Conservation (phyloP, 2,113 vertebrate species). For the Prietella phreatophila region DNA sequence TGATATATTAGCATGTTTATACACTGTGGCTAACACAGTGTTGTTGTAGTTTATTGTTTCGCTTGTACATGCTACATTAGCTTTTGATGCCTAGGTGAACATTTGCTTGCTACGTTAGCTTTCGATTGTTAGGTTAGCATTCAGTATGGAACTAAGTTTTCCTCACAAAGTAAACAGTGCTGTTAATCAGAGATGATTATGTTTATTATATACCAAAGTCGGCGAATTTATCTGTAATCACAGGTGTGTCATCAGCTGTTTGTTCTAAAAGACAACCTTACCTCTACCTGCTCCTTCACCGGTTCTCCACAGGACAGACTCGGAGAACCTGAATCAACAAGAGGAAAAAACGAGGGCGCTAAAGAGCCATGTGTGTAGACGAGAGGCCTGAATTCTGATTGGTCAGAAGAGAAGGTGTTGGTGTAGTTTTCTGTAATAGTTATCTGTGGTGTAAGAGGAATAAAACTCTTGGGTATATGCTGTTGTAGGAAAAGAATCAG, state of each 20-base stretch:
- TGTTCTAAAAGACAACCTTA: conserved; percentile 58
- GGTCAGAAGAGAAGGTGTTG: background rate
- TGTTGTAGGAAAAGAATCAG: background rate
- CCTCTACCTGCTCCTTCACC: conserved; percentile 76
- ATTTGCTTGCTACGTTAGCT: background rate
- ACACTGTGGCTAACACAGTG: background rate
- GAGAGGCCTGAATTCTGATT: background rate
- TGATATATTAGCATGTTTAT: background rate
- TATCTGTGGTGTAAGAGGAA: background rate
- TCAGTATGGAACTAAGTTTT: background rate
- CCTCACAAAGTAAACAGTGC: background rate
- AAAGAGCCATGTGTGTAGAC: background rate
- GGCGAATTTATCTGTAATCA: too few species aligned
- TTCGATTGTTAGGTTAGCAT: background rate
- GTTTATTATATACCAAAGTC: background rate
- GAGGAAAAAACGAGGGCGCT: background rate
- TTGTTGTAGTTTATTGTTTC: background rate
- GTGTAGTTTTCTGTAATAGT: background rate
- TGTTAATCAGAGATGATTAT: background rate
- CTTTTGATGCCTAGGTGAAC: background rate
- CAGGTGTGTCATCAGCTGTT: background rate
- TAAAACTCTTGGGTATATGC: background rate
- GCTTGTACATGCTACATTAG: too few species aligned
- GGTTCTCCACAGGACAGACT: conserved; percentile 85
- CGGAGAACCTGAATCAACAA: conserved; percentile 74